Conservation (phyloP, 2,113 vertebrate genomes). For the Syngnathus typhle region DNA sequence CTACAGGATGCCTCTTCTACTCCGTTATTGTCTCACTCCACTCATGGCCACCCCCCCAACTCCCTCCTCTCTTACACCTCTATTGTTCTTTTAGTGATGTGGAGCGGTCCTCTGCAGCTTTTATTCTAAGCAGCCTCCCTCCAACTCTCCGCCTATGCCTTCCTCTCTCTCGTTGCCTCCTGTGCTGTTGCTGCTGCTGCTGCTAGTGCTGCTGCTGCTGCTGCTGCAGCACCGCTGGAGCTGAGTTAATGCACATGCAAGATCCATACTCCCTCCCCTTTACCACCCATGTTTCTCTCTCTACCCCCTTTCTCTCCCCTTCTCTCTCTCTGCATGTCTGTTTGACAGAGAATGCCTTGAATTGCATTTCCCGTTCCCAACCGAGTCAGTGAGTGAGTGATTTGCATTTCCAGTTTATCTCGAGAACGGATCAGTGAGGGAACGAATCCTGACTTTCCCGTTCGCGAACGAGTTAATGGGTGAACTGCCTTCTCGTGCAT, state of each 20-base stretch:
- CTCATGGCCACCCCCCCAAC: slow-evolving; percentile 55
- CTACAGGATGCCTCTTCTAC: slow-evolving; percentile 47
- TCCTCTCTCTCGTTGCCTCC: slow-evolving; percentile 51
- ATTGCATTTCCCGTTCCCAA: too few species aligned
- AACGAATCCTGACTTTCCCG: too few species aligned
- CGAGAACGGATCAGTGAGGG: too few species aligned
- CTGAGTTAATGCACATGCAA: slow-evolving; percentile 76
- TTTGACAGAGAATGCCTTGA: too few species aligned
- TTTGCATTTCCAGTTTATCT: too few species aligned
- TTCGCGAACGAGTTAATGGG: too few species aligned
- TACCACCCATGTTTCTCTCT: slow-evolving; percentile 48
- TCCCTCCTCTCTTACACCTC: slow-evolving; percentile 47
- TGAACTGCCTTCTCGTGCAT: too few species aligned
- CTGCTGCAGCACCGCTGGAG: slow-evolving; percentile 63
- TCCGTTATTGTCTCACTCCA: slow-evolving; percentile 57
- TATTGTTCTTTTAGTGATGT: slow-evolving; percentile 62
- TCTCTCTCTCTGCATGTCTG: slow-evolving; percentile 37
- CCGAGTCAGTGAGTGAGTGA: too few species aligned
- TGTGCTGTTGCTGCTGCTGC: slow-evolving; percentile 57
- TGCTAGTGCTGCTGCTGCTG: slow-evolving; percentile 63
- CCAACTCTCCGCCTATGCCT: slow-evolving; percentile 59
- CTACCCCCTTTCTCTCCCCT: slow-evolving; percentile 20
- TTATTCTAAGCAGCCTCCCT: slow-evolving; percentile 65
- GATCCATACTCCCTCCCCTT: slow-evolving; percentile 65
- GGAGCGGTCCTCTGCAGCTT: slow-evolving; percentile 68